Percentiles rank a stretch among this genome's conserved stretches.
Conservation (phyloP, 2,888 invertebrate genomes). For the Cephus pygmeus region DNA sequence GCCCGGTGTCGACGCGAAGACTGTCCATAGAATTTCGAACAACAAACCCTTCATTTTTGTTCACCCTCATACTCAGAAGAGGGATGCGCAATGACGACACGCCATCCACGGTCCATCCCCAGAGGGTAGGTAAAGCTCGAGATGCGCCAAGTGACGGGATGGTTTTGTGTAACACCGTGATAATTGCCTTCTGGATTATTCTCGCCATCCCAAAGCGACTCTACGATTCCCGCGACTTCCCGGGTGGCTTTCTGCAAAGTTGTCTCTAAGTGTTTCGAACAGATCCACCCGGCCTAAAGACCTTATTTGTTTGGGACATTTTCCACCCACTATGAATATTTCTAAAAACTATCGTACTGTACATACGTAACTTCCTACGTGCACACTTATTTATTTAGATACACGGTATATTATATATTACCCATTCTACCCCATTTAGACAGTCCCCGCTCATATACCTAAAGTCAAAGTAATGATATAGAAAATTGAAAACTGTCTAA, state of each 20-base stretch:
- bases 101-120: neutral
- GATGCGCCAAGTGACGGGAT: conserved; percentile 1
- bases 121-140: neutral
- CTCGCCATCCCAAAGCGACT: conserved; percentile 21
- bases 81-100: neutral
- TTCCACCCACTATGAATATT: neutral
- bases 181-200: conserved; percentile 32
- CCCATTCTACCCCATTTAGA: too few relatives aligned
- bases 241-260: neutral
- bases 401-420: too few relatives aligned
- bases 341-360: neutral
- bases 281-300: neutral
- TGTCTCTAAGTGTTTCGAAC: neutral
- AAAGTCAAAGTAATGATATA: too few relatives aligned
- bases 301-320: neutral
- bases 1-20: neutral
- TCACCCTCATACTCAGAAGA: neutral
- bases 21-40: neutral
- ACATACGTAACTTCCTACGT: too few relatives aligned
- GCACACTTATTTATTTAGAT: too few relatives aligned
- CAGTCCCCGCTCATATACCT: too few relatives aligned
- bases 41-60: neutral
- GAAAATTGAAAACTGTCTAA: too few relatives aligned
- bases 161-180: conserved; percentile 22
- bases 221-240: neutral